Percentiles rank a stretch among this genome's conserved stretches.
Conservation (phyloP, 2,113 vertebrate genomes). For the Corvus hawaiiensis region DNA sequence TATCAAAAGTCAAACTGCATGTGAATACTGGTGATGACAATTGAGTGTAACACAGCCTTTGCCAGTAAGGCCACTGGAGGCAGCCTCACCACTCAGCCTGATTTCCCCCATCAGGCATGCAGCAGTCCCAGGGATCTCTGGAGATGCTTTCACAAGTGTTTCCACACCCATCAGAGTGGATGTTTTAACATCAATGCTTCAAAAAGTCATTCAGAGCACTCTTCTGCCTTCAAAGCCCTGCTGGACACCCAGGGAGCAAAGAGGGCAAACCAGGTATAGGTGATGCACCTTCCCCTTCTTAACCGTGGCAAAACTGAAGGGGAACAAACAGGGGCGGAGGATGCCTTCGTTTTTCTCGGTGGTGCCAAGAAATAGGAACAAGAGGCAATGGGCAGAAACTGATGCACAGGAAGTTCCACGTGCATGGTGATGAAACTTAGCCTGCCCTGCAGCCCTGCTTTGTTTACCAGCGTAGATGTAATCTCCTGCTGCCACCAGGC, state of each 20-base stretch:
- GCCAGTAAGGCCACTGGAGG: not conserved
- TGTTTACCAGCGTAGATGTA: not conserved
- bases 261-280: not conserved
- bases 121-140: not conserved
- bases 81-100: not conserved
- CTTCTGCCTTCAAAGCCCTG: not conserved
- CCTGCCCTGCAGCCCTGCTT: not conserved
- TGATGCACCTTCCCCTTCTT: not conserved
- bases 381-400: not conserved
- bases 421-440: not conserved
- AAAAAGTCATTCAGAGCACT: not conserved
- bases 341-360: rapidly evolving
- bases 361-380: not conserved
- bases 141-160: not conserved
- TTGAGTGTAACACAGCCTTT: not conserved
- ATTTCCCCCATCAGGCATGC: not conserved
- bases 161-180: not conserved
- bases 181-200: not conserved
- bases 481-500: not conserved
- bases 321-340: not conserved
- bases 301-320: not conserved
- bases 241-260: not conserved
- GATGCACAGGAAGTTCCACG: not conserved
- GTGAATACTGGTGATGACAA: not conserved
- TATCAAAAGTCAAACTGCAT: not conserved